Evolutionary conservation across 23 tunicate species (phyloP).

Genomic region (Trididemnum nubilum): DNA sequence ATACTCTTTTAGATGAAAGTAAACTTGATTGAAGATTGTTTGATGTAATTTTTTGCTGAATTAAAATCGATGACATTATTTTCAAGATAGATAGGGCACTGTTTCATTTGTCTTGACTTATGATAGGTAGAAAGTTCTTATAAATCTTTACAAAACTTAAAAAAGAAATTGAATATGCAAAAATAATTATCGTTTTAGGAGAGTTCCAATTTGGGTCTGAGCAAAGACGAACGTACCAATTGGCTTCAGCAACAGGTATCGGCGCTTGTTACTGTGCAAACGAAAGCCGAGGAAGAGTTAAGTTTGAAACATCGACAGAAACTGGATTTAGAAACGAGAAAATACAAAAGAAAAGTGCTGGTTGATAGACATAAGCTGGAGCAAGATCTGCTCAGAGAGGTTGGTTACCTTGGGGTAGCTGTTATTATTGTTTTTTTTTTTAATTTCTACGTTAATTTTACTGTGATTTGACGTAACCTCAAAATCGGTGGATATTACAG

Average conservation of each 20-base stretch:
- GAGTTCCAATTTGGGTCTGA: slow-evolving; percentile 21
- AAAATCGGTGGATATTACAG: neutral
- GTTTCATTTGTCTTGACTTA: too few species aligned
- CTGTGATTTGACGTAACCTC: neutral
- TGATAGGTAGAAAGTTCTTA: too few species aligned
- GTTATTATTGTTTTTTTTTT: too few species aligned
- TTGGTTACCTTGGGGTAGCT: too few species aligned
- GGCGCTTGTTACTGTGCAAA: slow-evolving; percentile 56
- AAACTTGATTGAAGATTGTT: too few species aligned
- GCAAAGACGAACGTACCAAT: slow-evolving; percentile 37
- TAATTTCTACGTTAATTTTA: neutral
- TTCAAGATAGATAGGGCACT: too few species aligned
- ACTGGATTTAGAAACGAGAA: slow-evolving; percentile 70
- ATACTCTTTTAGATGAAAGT: too few species aligned
- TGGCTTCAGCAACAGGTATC: slow-evolving; percentile 76
- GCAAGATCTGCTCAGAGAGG: slow-evolving; percentile 86
- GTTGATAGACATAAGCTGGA: slow-evolving; percentile 74
- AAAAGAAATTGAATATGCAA: too few species aligned
- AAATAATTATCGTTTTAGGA: neutral
- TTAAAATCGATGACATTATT: too few species aligned
- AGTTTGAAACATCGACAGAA: slow-evolving; percentile 66
- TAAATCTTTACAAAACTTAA: too few species aligned
- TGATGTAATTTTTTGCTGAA: too few species aligned
- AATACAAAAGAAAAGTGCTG: slow-evolving; percentile 78
- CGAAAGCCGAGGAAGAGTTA: slow-evolving; percentile 66